Evolutionary conservation across 2,797 vertebrate genomes (phyloP), one percentile per base, ranked within the genome.

Genomic region (Simalia tracyae): DNA sequence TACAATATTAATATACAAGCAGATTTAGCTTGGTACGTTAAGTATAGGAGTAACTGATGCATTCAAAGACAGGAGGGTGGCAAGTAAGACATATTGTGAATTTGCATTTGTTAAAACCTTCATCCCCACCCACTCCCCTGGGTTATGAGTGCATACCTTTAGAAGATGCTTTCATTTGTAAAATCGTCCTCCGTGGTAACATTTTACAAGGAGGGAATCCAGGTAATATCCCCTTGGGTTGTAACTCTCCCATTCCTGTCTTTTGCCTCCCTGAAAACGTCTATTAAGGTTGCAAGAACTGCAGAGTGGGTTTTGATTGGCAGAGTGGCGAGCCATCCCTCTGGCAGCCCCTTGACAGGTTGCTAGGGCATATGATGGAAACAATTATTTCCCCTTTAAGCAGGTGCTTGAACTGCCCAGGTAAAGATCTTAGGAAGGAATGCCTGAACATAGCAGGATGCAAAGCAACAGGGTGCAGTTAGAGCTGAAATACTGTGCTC

Each of bases 341-440:
- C 42, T 46, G 42, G 76, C 4, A 81, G 76, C 19, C 11, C 36
- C 46, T 81, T 81, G 76, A 24, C 76, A 81, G 81, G 10, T 26
- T 59, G 36, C 26, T 24, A 72, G 19, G 63, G 7, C 4, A 1
- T 50, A 28, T 0, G 61, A 59, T 5, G 24, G 86, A 88, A 90
- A 92, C 10, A 56, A 31, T 4, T 12, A 17, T 42, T 85, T 26
- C 28, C 26, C 19, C 31, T 85, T 86, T 15, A 1, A 54, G 0
- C 28, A 50, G 90, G 46, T 85, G 0, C 0, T 57, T 0, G 0
- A 8, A 60, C 31, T 42, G 36, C 24, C 22, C 7, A 61, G 0
- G 28, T 0, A 0, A 57, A 24, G 72, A 0, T 0, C 1, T 12
- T 0, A 63, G 0, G 64, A 0, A 68, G 19, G 0, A 63, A 0